These are phyloP conservation scores for Xiphophorus couchianus DNA, from an alignment of 2,113 vertebrate genomes.

Conservation along the genomic window DNA sequence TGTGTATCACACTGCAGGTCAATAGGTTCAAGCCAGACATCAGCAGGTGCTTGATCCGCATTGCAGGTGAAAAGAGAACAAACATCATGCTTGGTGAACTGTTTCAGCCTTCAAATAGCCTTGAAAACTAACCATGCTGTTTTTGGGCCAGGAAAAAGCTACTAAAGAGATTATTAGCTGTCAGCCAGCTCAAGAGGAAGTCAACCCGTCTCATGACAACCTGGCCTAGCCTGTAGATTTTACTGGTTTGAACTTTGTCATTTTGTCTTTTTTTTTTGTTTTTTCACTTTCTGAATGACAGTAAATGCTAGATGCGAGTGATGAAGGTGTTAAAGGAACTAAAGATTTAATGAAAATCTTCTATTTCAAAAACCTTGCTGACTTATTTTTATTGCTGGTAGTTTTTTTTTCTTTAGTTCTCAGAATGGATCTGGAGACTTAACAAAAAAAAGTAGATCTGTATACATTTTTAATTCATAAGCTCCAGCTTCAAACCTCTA, in stretches of 20 bases:
- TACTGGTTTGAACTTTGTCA: not conserved
- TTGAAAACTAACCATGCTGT: not conserved
- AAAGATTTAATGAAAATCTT: too few relatives aligned
- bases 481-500: too few relatives aligned
- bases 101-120: not conserved
- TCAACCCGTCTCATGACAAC: not conserved
- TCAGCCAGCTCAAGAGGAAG: not conserved
- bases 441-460: too few relatives aligned
- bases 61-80: not conserved
- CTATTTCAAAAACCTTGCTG: too few relatives aligned
- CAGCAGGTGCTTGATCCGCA: not conserved
- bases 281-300: not conserved
- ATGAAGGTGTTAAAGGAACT: not conserved
- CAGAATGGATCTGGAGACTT: too few relatives aligned
- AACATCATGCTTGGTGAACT: not conserved
- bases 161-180: not conserved
- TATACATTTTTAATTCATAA: too few relatives aligned
- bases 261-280: not conserved
- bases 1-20: not conserved
- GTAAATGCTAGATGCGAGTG: not conserved
- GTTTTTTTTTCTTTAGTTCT: too few relatives aligned
- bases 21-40: not conserved
- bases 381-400: too few relatives aligned
- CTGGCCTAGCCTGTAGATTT: not conserved
- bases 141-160: not conserved